Evolutionary conservation across 1,140 invertebrate genomes (phyloP), one percentile per base, ranked within the genome.

Genomic region (Daktulosphaira vitifoliae): DNA sequence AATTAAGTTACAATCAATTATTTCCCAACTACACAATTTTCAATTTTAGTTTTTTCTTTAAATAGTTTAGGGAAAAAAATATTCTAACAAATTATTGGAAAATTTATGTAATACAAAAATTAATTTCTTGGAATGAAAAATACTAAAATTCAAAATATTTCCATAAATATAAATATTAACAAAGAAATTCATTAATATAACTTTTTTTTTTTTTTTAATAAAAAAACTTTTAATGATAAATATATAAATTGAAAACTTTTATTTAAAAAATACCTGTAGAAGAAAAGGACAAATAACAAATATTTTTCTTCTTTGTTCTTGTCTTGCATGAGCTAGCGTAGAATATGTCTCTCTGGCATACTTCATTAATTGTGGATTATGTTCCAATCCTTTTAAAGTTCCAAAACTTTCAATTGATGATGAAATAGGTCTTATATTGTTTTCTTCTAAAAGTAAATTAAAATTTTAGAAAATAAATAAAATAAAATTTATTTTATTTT

Each of bases 281-380:
- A 85, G 80, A 72, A 79, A 78, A 70, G 77, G 81, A 75, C 79
- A 87, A 52, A 84, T 78, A 59, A 76, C 80, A 73, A 90, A 90
- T 4, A 91, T 73, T 69, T 84, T 80, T 64, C 82, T 80, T 67
- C 88, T 77, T 68, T 83, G 81, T 71, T 94, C 90, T 71, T 84
- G 83, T 65, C 92, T 78, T 1, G 86, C 83, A 65, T 84, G 80
- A 22, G 87, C 83, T 68, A 95, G 89, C 25, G 88, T 88, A 25
- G 83, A 81, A 72, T 93, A 90, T 1, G 90, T 93, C 78, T 96
- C 92, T 50, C 89, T 78, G 1, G 90, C 87, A 74, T 94, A 95
- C 73, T 89, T 89, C 71, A 89, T 89, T 29, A 94, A 75, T 71
- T 91, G 86, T 4, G 90, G 90, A 77, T 93, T 92, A 70, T 92